phyloP scores from a whole-genome alignment of 2,113 vertebrate species.

The Marcusenius ussheri region DNA sequence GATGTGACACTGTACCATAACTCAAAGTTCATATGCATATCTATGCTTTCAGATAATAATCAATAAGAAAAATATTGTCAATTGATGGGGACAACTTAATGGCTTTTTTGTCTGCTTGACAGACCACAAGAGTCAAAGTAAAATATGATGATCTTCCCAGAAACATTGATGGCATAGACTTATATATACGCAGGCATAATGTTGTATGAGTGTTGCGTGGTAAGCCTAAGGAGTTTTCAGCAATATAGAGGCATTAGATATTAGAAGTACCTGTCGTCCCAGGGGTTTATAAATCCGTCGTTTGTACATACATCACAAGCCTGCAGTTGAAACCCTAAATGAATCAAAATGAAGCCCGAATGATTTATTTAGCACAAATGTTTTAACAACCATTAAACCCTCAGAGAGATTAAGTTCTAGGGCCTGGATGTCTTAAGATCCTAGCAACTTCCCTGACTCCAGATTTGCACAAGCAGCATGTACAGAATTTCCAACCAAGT shows the following conservation, averaged over 20 bases:
- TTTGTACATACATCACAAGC: background rate
- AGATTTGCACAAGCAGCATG: background rate
- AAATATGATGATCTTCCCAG: background rate
- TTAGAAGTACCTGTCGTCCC: background rate
- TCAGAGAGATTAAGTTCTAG: background rate
- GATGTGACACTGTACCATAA: background rate
- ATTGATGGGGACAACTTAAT: background rate
- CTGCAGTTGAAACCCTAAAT: background rate
- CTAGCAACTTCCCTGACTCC: background rate
- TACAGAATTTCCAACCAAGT: background rate
- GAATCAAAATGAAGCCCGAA: background rate
- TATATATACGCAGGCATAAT: background rate
- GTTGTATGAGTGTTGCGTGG: background rate
- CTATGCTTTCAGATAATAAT: background rate
- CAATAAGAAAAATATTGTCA: background rate
- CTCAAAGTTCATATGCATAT: background rate
- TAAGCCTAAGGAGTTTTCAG: background rate
- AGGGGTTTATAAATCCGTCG: background rate
- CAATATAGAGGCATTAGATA: background rate
- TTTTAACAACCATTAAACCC: background rate
- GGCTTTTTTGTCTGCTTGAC: background rate
- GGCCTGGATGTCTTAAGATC: background rate
- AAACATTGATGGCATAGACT: background rate
- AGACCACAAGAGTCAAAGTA: background rate
- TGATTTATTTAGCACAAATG: background rate